phyloP scores from a whole-genome alignment of 2,888 invertebrate genomes.

The Griposia aprilina region DNA sequence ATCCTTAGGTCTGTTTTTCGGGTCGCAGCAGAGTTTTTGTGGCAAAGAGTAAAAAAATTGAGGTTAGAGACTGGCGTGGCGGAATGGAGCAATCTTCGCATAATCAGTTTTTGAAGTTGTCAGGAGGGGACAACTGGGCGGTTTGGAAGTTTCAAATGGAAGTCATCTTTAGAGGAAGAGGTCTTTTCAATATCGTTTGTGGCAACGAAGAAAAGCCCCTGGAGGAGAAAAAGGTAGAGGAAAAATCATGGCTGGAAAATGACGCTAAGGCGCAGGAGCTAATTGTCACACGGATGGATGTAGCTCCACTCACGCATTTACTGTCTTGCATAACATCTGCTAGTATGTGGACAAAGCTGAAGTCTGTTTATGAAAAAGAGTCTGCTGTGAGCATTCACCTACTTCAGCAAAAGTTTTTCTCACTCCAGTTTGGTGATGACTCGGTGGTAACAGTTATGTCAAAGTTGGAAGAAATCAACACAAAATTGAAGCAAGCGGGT shows the following conservation, averaged over 20 bases:
- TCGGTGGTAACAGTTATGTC: conserved; percentile 1
- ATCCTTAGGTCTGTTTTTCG: too few species aligned
- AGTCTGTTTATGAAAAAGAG: background rate
- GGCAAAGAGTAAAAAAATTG: too few species aligned
- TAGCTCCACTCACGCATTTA: background rate
- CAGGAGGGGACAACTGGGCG: conserved; percentile 13
- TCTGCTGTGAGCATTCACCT: conserved; percentile 2
- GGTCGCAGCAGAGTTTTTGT: too few species aligned
- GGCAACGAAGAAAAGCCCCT: background rate
- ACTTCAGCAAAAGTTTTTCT: conserved; percentile 1
- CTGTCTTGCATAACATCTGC: conserved; percentile 3
- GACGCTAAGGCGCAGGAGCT: conserved; percentile 3
- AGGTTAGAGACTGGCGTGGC: too few species aligned
- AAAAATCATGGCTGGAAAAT: background rate
- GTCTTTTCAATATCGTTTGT: background rate
- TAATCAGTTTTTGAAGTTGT: conserved; percentile 1
- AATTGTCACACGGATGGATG: conserved; percentile 3
- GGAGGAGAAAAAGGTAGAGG: too few species aligned
- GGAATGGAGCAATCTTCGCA: conserved; percentile 7
- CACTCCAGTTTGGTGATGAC: background rate
- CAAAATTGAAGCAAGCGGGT: conserved; percentile 7
- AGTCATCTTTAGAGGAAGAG: conserved; percentile 8
- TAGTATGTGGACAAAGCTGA: conserved; percentile 2
- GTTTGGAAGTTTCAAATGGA: conserved; percentile 15
- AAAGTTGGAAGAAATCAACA: background rate